Evolutionary conservation across 2,888 invertebrate species (phyloP), one percentile per base, ranked within the genome.

Genomic region (Scaptomyza tumidula): DNA sequence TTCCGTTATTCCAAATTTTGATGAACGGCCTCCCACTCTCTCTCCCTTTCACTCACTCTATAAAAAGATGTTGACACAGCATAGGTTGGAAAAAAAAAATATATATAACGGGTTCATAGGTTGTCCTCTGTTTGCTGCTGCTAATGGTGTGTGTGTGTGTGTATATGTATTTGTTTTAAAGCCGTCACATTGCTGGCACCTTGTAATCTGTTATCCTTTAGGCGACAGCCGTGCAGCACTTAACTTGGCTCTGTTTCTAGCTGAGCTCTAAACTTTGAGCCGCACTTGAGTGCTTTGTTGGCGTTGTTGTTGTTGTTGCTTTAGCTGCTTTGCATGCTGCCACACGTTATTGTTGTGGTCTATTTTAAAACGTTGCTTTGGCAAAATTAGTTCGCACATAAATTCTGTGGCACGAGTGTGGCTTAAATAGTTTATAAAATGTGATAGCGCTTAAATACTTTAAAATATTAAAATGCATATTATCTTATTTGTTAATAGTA

Each of bases 321-420:
- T 37, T 39, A 39, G 24, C 52, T 65, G 48, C 44, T 70, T 55
- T 60, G 54, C 57, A 64, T 59, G 66, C 65, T 54, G 68, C 60
- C 58, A 44, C 49, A 24, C 53, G 52, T 65, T 67, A 52, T 53
- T 58, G 53, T 53, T 59, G 54, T 54, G 58, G 49, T 71, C 79
- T 80, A 80, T 80, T 80, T 80, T 80, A 74, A 66, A 71, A 53
- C 78, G 54, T 70, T 71, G 80, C 65, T 71, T 55, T 66, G 53
- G 63, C 71, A 48, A 79, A 82, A 82, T 82, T 81, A 84, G 82
- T 79, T 82, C 53, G 82, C 73, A 80, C 80, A 82, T 84, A 82
- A 81, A 81, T 82, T 77, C 78, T 63, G 50, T 33, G 16, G 35
- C 39, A n/a, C 63, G 71, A 54, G 78, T 65, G 63, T 24, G 29